These are phyloP conservation scores for Sebastes wilsoni DNA, from an alignment of 2,797 vertebrate genomes.

Conservation along the genomic window DNA sequence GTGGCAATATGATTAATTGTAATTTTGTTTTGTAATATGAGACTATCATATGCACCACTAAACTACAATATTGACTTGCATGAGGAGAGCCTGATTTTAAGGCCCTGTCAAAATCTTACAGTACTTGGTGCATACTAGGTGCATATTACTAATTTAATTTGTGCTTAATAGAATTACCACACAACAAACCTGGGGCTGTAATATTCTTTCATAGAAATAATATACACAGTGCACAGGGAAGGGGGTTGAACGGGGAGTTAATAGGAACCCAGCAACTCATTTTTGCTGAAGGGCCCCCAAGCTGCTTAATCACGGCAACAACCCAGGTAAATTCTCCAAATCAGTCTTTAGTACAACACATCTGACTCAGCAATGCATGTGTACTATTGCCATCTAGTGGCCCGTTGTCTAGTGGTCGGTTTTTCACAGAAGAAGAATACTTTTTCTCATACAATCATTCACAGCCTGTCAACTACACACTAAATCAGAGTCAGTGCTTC, in stretches of 20 bases:
- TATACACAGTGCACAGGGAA: neutral
- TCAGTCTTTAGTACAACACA: neutral
- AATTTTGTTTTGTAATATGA: neutral
- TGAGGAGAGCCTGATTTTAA: neutral
- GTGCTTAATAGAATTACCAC: neutral
- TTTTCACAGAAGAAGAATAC: neutral
- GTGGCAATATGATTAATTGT: neutral
- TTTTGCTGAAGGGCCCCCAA: neutral
- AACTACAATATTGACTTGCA: neutral
- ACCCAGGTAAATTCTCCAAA: slow-evolving; percentile 1
- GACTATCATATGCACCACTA: neutral
- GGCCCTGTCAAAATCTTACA: neutral
- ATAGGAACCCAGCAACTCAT: neutral
- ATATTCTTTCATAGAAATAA: neutral
- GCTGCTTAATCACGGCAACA: slow-evolving; percentile 15
- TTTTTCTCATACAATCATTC: neutral
- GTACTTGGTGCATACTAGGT: too few species aligned
- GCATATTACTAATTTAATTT: neutral
- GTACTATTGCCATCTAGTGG: slow-evolving; percentile 51
- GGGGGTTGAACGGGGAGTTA: neutral
- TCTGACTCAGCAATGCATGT: neutral
- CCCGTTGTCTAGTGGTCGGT: rapidly evolving
- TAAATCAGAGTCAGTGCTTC: neutral
- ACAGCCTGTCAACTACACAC: neutral
- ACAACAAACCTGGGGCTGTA: slow-evolving; percentile 1